Evolutionary conservation across 2,797 vertebrate genomes (phyloP), one percentile per base, ranked within the genome.

Genomic region (Coilia nasus): DNA sequence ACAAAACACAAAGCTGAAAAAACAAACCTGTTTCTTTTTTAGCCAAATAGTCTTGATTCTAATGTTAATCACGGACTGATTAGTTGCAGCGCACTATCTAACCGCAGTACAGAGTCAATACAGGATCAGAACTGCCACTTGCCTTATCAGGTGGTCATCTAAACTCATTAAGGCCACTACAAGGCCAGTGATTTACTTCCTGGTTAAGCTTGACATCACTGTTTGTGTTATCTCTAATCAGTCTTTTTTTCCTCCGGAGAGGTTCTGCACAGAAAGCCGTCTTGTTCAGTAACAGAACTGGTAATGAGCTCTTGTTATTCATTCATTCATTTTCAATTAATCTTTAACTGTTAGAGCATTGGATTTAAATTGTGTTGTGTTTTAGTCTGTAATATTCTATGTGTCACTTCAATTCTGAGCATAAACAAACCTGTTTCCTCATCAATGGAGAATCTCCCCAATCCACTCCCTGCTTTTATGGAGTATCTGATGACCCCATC

Each of bases 361-460:
- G 35, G 2, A 41, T 41, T 2, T 54, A 54, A 54, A 54, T 54
- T 54, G 50, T 54, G 50, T 54, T 1, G 50, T 14, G 14, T 54
- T 54, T 54, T 54, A n/a, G n/a, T 10, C 46, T 47, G 3, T 54
- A 54, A 54, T 54, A 54, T 9, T 78, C 25, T 78, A 15, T 57
- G 17, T 59, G 57, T 78, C 67, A 75, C 12, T 5, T 78, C 41
- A 78, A 2, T 44, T 44, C 17, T 78, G 71, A 44, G 71, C 19
- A 19, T 44, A 44, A 19, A 78, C 71, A 91, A 97, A 98, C 98
- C 98, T 96, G 97, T 99, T 92, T 99, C 97, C 95, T 99, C 97
- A 2, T 99, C 96, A 90, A 99, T 98, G 91, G 90, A 96, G 93
- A 99, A 99, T 90, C 96, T 95, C 88, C 97, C 98, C 88, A 98